These are phyloP conservation scores for Dryomyza anilis DNA, from an alignment of 2,888 invertebrate genomes.

Conservation along the genomic window DNA sequence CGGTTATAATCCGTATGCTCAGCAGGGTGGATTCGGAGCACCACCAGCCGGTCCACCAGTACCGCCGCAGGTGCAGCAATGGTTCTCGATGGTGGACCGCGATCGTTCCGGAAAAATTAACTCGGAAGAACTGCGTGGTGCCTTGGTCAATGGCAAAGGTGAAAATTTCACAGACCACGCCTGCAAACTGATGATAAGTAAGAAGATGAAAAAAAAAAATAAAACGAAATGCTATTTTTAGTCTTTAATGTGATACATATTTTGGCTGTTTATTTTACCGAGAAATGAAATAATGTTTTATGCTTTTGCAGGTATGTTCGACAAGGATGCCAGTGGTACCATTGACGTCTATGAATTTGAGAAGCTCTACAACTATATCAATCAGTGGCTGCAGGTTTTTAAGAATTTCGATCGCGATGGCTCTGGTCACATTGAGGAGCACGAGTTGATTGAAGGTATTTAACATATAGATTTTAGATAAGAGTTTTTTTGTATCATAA, in stretches of 20 bases:
- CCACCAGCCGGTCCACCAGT: slow-evolving; percentile 60
- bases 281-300: slow-evolving; percentile 6
- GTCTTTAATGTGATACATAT: slow-evolving; percentile 28
- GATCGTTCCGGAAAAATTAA: slow-evolving; percentile 84
- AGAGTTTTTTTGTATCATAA: neutral
- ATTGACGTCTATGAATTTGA: slow-evolving; percentile 85
- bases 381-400: slow-evolving; percentile 86
- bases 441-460: slow-evolving; percentile 78
- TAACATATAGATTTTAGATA: neutral
- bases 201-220: no score
- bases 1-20: slow-evolving; percentile 34
- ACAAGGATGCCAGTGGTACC: slow-evolving; percentile 80
- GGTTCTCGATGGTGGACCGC: slow-evolving; percentile 83
- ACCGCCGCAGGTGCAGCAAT: slow-evolving; percentile 71
- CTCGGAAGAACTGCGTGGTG: slow-evolving; percentile 75
- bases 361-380: slow-evolving; percentile 83
- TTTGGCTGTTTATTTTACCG: slow-evolving; percentile 18
- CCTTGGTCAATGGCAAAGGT: slow-evolving; percentile 85
- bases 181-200: slow-evolving; percentile 81
- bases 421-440: slow-evolving; percentile 82
- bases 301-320: slow-evolving; percentile 77
- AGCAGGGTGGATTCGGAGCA: slow-evolving; percentile 48
- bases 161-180: slow-evolving; percentile 74
- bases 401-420: slow-evolving; percentile 84
- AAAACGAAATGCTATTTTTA: slow-evolving; percentile 3